phyloP scores from a whole-genome alignment of 2,113 vertebrate species.

The Marmota flaviventris region DNA sequence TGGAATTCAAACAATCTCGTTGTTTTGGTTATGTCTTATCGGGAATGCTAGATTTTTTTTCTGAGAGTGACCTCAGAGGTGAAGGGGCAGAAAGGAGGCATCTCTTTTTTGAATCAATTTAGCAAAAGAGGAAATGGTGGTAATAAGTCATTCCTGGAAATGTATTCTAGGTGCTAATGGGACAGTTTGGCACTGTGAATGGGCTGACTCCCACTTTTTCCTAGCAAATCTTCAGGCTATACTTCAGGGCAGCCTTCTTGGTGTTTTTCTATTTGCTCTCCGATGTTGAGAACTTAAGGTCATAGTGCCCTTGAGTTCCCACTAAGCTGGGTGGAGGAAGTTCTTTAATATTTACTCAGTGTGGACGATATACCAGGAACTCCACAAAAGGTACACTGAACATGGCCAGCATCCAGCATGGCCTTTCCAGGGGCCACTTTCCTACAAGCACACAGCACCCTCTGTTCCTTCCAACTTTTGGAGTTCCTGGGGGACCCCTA shows the following conservation, averaged over 20 bases:
- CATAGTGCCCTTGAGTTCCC: conserved; percentile 29
- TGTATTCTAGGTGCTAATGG: background rate
- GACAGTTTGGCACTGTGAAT: background rate
- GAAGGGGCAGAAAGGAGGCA: conserved; percentile 59
- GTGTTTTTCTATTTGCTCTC: conserved; percentile 38
- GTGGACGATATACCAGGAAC: background rate
- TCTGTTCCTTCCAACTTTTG: background rate
- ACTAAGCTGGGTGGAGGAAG: background rate
- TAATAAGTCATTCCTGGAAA: conserved; percentile 17
- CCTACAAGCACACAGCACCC: background rate
- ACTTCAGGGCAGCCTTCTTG: background rate
- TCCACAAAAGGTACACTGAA: no score
- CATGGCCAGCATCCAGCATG: background rate
- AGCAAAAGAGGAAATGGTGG: conserved; percentile 67
- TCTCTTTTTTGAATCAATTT: conserved; percentile 66
- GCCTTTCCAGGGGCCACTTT: background rate
- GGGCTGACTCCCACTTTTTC: background rate
- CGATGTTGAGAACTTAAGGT: conserved; percentile 47
- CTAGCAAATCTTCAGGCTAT: background rate
- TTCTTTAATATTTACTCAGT: conserved; percentile 52
- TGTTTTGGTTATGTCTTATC: conserved; percentile 84
- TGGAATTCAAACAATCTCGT: conserved; percentile 84
- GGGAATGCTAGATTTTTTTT: conserved; percentile 65
- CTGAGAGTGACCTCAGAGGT: conserved; percentile 35
- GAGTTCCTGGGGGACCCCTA: background rate